Base-by-base conservation (phyloP, 1,140 invertebrate genomes). In the Trachymyrmex cornetzi region DNA sequence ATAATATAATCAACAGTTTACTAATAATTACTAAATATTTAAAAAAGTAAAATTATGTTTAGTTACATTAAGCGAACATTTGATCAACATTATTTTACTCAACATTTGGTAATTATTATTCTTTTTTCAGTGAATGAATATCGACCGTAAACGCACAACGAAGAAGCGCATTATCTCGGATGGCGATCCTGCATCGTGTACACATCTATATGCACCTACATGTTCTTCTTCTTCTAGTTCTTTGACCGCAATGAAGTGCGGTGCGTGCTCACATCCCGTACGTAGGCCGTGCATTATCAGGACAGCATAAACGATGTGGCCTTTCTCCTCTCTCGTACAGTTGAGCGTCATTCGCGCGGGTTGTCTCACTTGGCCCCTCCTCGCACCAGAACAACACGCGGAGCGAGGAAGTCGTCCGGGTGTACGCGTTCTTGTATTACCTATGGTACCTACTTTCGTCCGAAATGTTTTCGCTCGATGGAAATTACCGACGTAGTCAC, bases 331-430 rank as follows among this genome's bases (percentile, higher is more conserved):
- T 93, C 92, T 93, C 88, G 91, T 92, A 90, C 92, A 93, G 90
- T 91, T 86, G 90, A 92, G 91, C 92, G 87, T 92, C 89, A 93
- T 95, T 95, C 94, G 94, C 94, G 94, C 94, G 94, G 94, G 94
- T 94, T 95, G 94, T 94, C 94, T 94, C 94, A 93, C 93, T 94
- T 93, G 94, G 94, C 94, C 94, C 94, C 94, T 95, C 94, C 94
- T 94, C 91, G 72, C 55, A 94, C 72, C 90, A 94, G 94, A 92
- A 87, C 77, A 94, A 14, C 90, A 94, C 88, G 74, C 88, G 82
- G 7, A 7, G 9, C 9, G 9, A 85, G 38, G 16, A 90, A 61
- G 77, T 89, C 22, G 27, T 22, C 38, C 7, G 19, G 19, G 53
- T 19, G 44, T 11, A 7, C 22, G 6, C 14, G 27, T 79, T 75